phyloP scores from a whole-genome alignment of 2,888 invertebrate species.

The Synanthedon tipuliformis region DNA sequence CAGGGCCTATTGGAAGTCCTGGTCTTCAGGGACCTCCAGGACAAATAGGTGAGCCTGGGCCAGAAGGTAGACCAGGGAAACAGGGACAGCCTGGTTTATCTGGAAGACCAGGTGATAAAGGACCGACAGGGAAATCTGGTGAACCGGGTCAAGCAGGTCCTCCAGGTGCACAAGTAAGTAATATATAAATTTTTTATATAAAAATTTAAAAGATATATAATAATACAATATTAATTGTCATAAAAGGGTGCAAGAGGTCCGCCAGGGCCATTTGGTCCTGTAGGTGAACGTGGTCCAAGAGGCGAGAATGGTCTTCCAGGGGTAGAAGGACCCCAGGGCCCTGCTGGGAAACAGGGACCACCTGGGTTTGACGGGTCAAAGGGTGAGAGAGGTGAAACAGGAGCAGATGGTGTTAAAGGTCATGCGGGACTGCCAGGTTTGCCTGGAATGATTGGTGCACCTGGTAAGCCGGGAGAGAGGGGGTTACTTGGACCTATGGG shows the following conservation, averaged over 20 bases:
- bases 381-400: constrained; percentile 71
- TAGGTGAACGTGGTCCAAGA: constrained; percentile 78
- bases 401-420: constrained; percentile 81
- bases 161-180: constrained; percentile 76
- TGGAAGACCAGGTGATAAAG: constrained; percentile 82
- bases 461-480: constrained; percentile 76
- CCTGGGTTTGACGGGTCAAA: constrained; percentile 81
- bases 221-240: too few species aligned
- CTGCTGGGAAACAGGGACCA: constrained; percentile 81
- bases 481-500: constrained; percentile 75
- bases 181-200: not conserved
- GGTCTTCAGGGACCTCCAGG: constrained; percentile 79
- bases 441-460: constrained; percentile 81
- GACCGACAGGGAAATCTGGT: constrained; percentile 75
- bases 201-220: not conserved
- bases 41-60: constrained; percentile 69
- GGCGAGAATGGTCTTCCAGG: constrained; percentile 82
- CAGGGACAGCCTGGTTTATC: constrained; percentile 77
- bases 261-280: constrained; percentile 74
- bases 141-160: constrained; percentile 74
- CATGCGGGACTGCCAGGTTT: constrained; percentile 86
- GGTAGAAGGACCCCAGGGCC: constrained; percentile 80
- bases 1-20: constrained; percentile 74
- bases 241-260: constrained; percentile 75
- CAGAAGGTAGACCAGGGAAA: constrained; percentile 75